Conservation (phyloP, 1,140 invertebrate genomes). For the Drosophila takahashii region DNA sequence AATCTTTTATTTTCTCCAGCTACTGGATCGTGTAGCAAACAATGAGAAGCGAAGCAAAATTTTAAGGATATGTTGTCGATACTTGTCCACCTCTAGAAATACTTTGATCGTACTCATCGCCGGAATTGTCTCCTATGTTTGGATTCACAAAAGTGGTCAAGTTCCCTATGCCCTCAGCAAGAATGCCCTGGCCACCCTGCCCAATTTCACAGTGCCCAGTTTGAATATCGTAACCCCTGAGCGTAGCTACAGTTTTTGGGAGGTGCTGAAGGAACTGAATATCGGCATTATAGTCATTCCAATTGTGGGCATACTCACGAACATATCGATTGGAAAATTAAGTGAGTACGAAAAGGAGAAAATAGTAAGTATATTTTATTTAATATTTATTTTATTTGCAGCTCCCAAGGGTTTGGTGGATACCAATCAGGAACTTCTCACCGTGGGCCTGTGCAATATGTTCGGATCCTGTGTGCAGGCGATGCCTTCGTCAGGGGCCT, state of each 20-base stretch:
- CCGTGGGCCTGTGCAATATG: conserved; percentile 90
- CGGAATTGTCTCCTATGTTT: conserved; percentile 87
- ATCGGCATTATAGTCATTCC: conserved; percentile 91
- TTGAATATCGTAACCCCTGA: conserved; percentile 87
- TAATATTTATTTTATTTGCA: conserved; percentile 9
- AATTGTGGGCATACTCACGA: conserved; percentile 92
- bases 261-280: conserved; percentile 89
- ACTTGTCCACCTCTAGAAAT: conserved; percentile 89
- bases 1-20: conserved; percentile 1
- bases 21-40: conserved; percentile 55
- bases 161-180: conserved; percentile 68
- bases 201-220: conserved; percentile 87
- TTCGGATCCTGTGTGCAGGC: conserved; percentile 91
- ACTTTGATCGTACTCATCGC: conserved; percentile 91
- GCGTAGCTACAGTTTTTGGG: conserved; percentile 86
- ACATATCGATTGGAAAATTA: conserved; percentile 95
- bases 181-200: conserved; percentile 88
- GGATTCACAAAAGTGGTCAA: conserved; percentile 44
- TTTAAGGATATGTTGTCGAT: conserved; percentile 60
- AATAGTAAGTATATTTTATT: background rate
- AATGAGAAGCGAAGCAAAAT: conserved; percentile 85
- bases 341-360: conserved; percentile 86
- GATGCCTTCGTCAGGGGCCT: conserved; percentile 92
- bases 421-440: conserved; percentile 90
- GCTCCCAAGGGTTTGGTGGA: conserved; percentile 86